These are phyloP conservation scores for Patella vulgata DNA, from an alignment of 1,140 invertebrate genomes.

Conservation along the genomic window DNA sequence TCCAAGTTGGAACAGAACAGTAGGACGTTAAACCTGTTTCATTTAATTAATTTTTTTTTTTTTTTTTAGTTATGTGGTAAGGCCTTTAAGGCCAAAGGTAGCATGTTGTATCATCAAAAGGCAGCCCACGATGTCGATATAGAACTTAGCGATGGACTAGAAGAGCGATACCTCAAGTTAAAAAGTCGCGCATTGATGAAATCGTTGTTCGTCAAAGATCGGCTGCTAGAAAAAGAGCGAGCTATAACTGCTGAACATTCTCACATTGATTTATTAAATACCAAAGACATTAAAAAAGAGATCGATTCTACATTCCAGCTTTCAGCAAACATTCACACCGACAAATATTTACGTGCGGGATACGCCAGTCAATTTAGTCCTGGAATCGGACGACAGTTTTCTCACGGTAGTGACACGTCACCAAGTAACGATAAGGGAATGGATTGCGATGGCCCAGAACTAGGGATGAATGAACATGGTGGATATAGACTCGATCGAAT, in stretches of 20 bases:
- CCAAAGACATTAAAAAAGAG: background rate
- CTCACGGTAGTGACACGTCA: slow-evolving; percentile 1
- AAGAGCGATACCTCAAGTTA: slow-evolving; percentile 55
- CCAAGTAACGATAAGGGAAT: slow-evolving; percentile 1
- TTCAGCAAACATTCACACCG: background rate
- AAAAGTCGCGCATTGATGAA: slow-evolving; percentile 43
- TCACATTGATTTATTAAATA: background rate
- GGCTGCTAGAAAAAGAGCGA: background rate
- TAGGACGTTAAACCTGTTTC: too few relatives aligned
- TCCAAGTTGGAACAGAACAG: too few relatives aligned
- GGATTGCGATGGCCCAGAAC: background rate
- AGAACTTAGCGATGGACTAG: slow-evolving; percentile 54
- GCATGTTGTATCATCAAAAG: slow-evolving; percentile 57
- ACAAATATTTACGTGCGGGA: background rate
- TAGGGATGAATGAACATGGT: slow-evolving; percentile 17
- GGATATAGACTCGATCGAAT: slow-evolving; percentile 29
- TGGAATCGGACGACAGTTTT: slow-evolving; percentile 2
- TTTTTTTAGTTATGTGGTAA: slow-evolving; percentile 44
- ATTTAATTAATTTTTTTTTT: too few relatives aligned
- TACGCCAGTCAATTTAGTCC: background rate
- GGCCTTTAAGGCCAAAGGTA: slow-evolving; percentile 50
- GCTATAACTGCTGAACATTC: background rate
- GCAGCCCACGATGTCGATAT: slow-evolving; percentile 55
- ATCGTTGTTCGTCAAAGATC: slow-evolving; percentile 3
- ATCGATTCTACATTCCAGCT: background rate